Base-by-base conservation (phyloP, 2,113 vertebrate genomes). In the Eulemur macaco region DNA sequence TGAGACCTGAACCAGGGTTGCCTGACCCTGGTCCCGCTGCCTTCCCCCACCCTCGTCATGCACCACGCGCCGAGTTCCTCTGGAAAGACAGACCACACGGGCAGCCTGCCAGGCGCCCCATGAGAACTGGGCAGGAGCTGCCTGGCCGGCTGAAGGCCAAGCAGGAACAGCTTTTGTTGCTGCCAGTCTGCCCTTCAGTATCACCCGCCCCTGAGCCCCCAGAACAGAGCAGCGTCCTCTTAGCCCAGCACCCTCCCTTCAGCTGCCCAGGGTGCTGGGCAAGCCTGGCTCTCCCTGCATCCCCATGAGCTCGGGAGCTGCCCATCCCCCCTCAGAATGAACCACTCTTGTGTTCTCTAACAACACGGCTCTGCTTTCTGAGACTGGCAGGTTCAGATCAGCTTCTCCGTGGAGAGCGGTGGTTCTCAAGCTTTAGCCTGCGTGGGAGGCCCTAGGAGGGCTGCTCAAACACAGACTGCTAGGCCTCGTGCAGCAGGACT, bases 151-250 rank as follows among this genome's bases (percentile, higher is more conserved):
- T 31, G 13, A 45, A 76, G 21, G 37, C 7, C 15, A 34, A 14
- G n/a, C 8, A 58, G 77, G 20, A 69, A 66, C 1, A 25, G 13
- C 58, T 78, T 47, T 12, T 83, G 39, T 20, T 34, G 78, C 56
- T 81, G 80, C 15, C 54, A 52, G n/a, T 47, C 45, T 90, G 60
- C 66, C 39, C 83, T 85, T 86, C 52, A 58, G 25, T 85, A 21
- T 68, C 45, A 20, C 6, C 52, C 37, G 45, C 37, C 10, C 39
- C 31, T 76, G 13, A 25, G 94, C 27, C 31, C 85, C 73, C 54
- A 21, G 56, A 52, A 27, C 0, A 10, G n/a, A 77, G 60, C 34
- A 29, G 83, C 20, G 0, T 27, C 15, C 25, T 74, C 13, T 92
- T 27, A 21, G 8, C 10, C 0, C 21, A 42, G 37, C 15, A 10